Evolutionary conservation across 2,888 invertebrate genomes (phyloP).

Genomic region (Pseudococcus viburni): DNA sequence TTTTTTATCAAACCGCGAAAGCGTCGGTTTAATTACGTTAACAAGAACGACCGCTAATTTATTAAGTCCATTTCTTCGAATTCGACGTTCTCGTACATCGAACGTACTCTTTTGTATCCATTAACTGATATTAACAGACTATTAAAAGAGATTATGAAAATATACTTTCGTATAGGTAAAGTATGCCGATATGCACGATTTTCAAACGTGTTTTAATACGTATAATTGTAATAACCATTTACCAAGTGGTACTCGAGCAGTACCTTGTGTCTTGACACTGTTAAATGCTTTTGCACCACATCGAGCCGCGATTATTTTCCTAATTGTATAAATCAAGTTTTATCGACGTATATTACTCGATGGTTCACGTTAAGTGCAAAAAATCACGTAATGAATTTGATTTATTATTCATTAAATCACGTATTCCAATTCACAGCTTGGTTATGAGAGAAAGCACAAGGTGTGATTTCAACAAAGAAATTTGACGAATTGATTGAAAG

Average conservation of each 20-base stretch:
- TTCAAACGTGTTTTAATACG: slow-evolving; percentile 18
- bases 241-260: not conserved
- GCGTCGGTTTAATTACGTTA: not conserved
- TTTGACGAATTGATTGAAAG: too few relatives aligned
- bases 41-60: slow-evolving; percentile 38
- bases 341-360: not conserved
- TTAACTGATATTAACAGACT: not conserved
- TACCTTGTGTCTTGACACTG: not conserved
- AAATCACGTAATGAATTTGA: not conserved
- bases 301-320: not conserved
- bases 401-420: not conserved
- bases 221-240: not conserved
- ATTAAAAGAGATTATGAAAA: not conserved
- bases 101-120: not conserved
- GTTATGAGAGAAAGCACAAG: not conserved
- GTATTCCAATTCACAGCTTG: not conserved
- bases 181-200: slow-evolving; percentile 12
- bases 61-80: slow-evolving; percentile 26
- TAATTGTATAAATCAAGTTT: not conserved
- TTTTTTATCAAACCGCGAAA: slow-evolving; percentile 41
- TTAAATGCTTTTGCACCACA: not conserved
- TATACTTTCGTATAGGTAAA: not conserved
- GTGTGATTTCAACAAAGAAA: not conserved
- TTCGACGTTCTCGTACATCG: not conserved
- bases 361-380: not conserved